phyloP scores from a whole-genome alignment of 2,888 invertebrate genomes.

The Chaitophorus viminalis region DNA sequence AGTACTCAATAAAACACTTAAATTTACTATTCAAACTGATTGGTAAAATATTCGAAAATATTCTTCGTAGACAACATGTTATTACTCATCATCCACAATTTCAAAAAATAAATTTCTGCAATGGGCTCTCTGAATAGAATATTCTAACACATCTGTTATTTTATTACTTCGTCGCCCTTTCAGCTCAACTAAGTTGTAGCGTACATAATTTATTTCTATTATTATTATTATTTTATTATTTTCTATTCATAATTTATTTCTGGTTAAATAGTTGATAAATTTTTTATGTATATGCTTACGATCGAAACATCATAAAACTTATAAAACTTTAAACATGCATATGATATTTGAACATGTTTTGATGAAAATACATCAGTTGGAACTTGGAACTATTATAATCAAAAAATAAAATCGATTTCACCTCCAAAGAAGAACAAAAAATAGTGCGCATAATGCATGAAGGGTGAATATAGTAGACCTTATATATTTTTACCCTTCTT shows the following conservation, averaged over 20 bases:
- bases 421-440: not conserved
- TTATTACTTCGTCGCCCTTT: not conserved
- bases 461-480: not conserved
- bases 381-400: constrained; percentile 18
- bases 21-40: too few species aligned
- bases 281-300: not conserved
- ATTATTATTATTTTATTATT: too few species aligned
- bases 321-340: not conserved
- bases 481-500: constrained; percentile 6
- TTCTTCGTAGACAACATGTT: too few species aligned
- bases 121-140: not conserved
- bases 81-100: too few species aligned
- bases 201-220: too few species aligned
- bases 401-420: constrained; percentile 25
- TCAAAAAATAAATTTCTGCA: too few species aligned
- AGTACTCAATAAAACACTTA: too few species aligned
- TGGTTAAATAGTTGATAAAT: not conserved
- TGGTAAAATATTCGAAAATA: too few species aligned
- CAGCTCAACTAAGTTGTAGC: not conserved
- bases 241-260: not conserved
- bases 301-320: not conserved
- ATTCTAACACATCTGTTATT: not conserved
- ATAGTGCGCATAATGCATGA: constrained; percentile 17
- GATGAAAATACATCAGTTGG: not conserved
- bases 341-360: not conserved